Base-by-base conservation (phyloP, 2,797 vertebrate species). In the Gymnoscopelus microlampas region DNA sequence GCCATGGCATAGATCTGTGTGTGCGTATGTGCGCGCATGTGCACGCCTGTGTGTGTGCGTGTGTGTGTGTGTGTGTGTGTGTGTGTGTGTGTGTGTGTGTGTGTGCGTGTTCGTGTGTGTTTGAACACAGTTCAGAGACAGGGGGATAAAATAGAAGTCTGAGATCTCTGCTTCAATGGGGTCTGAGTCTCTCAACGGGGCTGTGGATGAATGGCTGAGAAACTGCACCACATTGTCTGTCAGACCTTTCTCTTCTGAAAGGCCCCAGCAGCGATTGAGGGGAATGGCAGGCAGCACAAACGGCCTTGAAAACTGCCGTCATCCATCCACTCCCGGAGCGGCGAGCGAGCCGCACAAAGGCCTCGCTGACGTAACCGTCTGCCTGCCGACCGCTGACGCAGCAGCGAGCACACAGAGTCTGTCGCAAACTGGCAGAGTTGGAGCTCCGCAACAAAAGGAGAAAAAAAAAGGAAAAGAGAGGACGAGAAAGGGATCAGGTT, bases 161-260 rank as follows among this genome's bases (percentile, higher is more conserved):
- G 75, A 71, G 77, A 79, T 74, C 79, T 81, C 50, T 47, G 74
- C 76, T 60, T 86, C 81, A 89, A 84, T 76, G 83, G 74, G 83
- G 82, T 10, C 72, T 2, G 51, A 80, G 86, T 79, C 79, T 91
- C 80, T 85, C 78, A 75, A 68, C 11, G 39, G 68, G 80, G 14
- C 3, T 44, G 9, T 3, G 23, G 66, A 70, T 90, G 81, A 90
- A 91, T 83, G 80, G 82, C 64, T 67, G 76, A 82, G 73, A 44
- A 44, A 86, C 77, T 84, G 70, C 75, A 74, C 73, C 50, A 66
- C 58, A 79, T 66, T 80, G 77, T 86, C 76, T 84, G 83, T 71
- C 77, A 87, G 80, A 69, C 77, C 78, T 87, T 89, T 89, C 82
- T 76, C 76, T 79, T 10, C 60, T 79, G 82, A 89, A 88, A 81